A percentile compares a stretch with the other conserved stretches of the same genome.
phyloP scores from a whole-genome alignment of 2,113 vertebrate genomes.

The Natator depressus region DNA sequence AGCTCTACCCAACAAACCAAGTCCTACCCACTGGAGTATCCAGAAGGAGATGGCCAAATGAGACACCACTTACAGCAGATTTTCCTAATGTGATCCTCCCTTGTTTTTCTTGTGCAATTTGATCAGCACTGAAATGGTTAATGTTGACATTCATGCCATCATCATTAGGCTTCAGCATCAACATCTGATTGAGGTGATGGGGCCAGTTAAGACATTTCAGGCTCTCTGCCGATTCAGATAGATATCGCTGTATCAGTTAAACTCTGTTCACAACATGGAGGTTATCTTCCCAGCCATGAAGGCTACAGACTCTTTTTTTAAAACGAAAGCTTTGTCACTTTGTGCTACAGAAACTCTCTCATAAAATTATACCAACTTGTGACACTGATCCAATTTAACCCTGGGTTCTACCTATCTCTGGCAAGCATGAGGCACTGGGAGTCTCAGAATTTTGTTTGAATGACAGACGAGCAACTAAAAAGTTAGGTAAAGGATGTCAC shows the following conservation, averaged over 20 bases:
- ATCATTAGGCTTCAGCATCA: neutral
- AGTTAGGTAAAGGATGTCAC: neutral
- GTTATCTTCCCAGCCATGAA: neutral
- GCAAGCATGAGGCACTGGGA: neutral
- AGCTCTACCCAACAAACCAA: neutral
- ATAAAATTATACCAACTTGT: neutral
- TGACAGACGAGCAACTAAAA: neutral
- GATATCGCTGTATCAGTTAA: neutral
- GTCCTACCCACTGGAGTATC: neutral
- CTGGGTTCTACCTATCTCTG: neutral
- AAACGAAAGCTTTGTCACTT: neutral
- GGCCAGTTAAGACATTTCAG: neutral
- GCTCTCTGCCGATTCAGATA: neutral
- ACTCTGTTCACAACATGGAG: neutral
- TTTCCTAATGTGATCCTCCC: neutral
- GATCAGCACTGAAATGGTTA: neutral
- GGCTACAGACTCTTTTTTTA: neutral
- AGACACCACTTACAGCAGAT: neutral
- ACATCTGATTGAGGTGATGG: neutral
- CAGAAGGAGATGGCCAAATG: neutral
- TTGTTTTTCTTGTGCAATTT: neutral
- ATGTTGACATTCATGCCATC: neutral
- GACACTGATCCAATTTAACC: neutral
- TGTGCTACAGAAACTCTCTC: neutral
- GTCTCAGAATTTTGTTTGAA: neutral